Base-by-base conservation (phyloP, 2,797 vertebrate genomes). In the Sardinella longiceps region DNA sequence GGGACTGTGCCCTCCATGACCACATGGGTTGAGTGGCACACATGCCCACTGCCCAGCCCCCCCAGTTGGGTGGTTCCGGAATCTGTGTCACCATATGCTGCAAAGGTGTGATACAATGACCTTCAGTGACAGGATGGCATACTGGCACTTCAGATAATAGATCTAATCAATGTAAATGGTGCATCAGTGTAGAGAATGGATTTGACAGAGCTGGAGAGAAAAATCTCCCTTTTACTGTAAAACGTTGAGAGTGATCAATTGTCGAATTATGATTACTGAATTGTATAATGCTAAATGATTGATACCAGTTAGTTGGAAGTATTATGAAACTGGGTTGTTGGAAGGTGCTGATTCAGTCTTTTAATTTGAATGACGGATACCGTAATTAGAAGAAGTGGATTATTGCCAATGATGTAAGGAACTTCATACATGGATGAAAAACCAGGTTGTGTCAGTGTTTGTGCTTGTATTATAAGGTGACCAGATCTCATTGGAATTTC, bases 71-170 rank as follows among this genome's bases (percentile, higher is more conserved):
- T 23, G 70, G 18, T 77, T 43, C 70, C 70, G 37, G 70, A 77
- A 43, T 77, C 66, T 74, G 30, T 74, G 66, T 37, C 33, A 77
- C 70, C 70, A 77, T 77, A 77, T 77, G 70, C 37, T 43, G 11
- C 33, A 77, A 43, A 43, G 70, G 70, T 77, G 33, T 70, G 56
- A 60, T 60, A 60, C 23, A n/a, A 60, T 60, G 56, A 60, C 56
- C 56, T 60, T 25, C 56, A 60, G 56, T 60, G 10, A n/a, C 56
- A 10, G 56, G 56, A 25, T 25, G n/a, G 1, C 56, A 60, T 60
- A 25, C 56, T 77, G 70, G 33, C 66, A 6, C 33, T 28, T 66
- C 15, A 28, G 33, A 23, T 43, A 39, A 39, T 37, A 20, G 66
- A 70, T 70, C 11, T 33, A 77, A 77, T 39, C 18, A 77, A 77